Evolutionary conservation across 2,888 invertebrate genomes (phyloP).

Genomic region (Parochlus steinenii): DNA sequence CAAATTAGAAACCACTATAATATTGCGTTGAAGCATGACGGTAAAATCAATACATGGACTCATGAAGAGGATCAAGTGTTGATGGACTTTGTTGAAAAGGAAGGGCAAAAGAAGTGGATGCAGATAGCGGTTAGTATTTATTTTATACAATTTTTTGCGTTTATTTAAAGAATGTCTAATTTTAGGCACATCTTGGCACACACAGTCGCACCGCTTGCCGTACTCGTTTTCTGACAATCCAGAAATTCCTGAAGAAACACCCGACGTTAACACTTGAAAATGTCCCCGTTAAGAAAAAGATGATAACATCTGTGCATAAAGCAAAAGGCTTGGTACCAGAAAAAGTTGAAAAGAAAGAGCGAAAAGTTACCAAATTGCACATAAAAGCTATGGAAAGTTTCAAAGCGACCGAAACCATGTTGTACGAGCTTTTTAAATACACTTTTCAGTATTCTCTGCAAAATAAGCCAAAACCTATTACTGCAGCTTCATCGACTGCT

Average conservation of each 20-base stretch:
- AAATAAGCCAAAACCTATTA: too few species aligned
- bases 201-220: slow-evolving; percentile 41
- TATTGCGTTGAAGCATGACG: slow-evolving; percentile 29
- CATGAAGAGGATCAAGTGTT: slow-evolving; percentile 42
- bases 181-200: slow-evolving; percentile 36
- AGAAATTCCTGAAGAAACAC: slow-evolving; percentile 33
- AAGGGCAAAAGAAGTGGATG: slow-evolving; percentile 35
- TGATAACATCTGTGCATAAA: slow-evolving; percentile 1
- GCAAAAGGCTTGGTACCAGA: too few species aligned
- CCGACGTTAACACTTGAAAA: slow-evolving; percentile 25
- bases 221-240: slow-evolving; percentile 39
- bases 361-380: too few species aligned
- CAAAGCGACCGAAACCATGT: too few species aligned
- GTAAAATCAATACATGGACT: slow-evolving; percentile 38
- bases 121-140: slow-evolving; percentile 33
- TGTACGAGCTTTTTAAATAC: too few species aligned
- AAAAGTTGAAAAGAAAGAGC: too few species aligned
- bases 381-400: too few species aligned
- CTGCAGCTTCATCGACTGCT: too few species aligned
- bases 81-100: slow-evolving; percentile 33
- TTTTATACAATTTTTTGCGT: too few species aligned
- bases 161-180: too few species aligned
- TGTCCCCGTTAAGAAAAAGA: slow-evolving; percentile 17
- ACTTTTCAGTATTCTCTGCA: too few species aligned
- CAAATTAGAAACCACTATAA: slow-evolving; percentile 45